Percentiles rank a stretch among this genome's conserved stretches.
phyloP scores from a whole-genome alignment of 2,797 vertebrate species.

The Anisognathus igniventris region DNA sequence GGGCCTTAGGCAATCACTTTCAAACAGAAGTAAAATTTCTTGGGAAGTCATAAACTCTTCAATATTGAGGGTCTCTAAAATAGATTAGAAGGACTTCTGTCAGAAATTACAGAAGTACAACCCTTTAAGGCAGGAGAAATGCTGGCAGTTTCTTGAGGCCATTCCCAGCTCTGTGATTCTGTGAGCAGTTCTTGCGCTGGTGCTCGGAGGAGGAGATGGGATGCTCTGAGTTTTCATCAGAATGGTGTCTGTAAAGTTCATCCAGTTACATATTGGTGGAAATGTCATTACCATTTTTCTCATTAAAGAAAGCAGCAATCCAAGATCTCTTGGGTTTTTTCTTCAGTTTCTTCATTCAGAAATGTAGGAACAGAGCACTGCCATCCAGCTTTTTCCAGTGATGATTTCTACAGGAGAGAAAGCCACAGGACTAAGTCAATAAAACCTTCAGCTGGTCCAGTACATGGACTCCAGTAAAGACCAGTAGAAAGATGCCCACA shows the following conservation, averaged over 20 bases:
- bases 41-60: not conserved
- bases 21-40: not conserved
- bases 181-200: not conserved
- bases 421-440: not conserved
- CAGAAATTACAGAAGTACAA: not conserved
- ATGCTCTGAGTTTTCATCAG: not conserved
- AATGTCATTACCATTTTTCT: not conserved
- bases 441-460: not conserved
- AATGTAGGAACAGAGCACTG: not conserved
- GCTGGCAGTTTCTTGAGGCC: not conserved
- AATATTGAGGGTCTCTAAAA: not conserved
- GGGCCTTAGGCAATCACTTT: not conserved
- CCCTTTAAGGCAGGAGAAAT: not conserved
- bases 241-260: not conserved
- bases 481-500: not conserved
- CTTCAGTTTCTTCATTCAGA: not conserved
- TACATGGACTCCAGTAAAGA: not conserved
- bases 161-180: not conserved
- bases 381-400: not conserved
- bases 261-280: not conserved
- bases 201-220: not conserved
- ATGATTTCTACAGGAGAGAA: not conserved
- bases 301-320: not conserved
- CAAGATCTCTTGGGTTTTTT: not conserved
- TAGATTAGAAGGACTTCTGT: not conserved